phyloP scores from a whole-genome alignment of 2,888 invertebrate genomes.

The Machimus atricapillus region DNA sequence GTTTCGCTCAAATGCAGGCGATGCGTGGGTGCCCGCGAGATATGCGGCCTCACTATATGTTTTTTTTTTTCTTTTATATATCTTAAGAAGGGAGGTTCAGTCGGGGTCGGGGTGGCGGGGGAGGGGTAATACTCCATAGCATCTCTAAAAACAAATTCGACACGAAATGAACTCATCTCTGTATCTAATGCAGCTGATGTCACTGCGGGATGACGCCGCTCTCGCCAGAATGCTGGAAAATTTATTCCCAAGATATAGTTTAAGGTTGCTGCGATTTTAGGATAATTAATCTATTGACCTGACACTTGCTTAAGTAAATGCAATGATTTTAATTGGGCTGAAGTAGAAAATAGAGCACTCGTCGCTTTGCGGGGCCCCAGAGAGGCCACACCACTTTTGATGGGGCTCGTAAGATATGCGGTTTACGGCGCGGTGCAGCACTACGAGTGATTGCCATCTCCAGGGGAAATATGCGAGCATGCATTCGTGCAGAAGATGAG shows the following conservation, averaged over 20 bases:
- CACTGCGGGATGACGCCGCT: slow-evolving; percentile 27
- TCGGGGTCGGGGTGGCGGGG: not conserved
- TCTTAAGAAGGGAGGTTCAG: not conserved
- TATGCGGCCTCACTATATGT: not conserved
- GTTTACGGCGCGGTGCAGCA: slow-evolving; percentile 1
- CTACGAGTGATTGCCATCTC: slow-evolving; percentile 8
- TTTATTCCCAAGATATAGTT: slow-evolving; percentile 20
- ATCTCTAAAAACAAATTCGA: slow-evolving; percentile 11
- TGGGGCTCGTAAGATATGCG: slow-evolving; percentile 11
- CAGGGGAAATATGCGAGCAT: slow-evolving; percentile 11
- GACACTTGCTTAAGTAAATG: slow-evolving; percentile 38
- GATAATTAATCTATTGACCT: slow-evolving; percentile 42
- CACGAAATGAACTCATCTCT: slow-evolving; percentile 21
- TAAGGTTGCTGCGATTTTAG: slow-evolving; percentile 41
- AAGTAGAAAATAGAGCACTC: slow-evolving; percentile 37
- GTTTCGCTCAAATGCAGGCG: not conserved
- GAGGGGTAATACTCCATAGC: not conserved
- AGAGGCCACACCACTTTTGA: not conserved
- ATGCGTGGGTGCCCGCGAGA: slow-evolving; percentile 23
- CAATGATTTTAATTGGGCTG: slow-evolving; percentile 39
- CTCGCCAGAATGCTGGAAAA: slow-evolving; percentile 8
- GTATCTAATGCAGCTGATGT: slow-evolving; percentile 26
- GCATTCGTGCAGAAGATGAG: slow-evolving; percentile 3
- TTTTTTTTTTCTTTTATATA: not conserved
- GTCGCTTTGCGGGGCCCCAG: not conserved